phyloP scores from a whole-genome alignment of 1,140 invertebrate species.

The Caenorhabditis latens region DNA sequence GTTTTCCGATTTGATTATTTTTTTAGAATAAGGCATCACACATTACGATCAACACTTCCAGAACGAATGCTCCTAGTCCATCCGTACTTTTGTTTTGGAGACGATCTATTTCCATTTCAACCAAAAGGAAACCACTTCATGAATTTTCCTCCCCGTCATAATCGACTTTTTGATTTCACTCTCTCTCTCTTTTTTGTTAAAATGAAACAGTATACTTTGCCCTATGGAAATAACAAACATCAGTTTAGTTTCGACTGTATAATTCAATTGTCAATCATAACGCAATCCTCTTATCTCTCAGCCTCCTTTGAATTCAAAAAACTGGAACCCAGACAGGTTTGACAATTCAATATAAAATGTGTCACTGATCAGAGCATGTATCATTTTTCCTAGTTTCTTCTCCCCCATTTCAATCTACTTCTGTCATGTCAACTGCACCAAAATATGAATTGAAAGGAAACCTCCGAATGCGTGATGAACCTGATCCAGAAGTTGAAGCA shows the following conservation, averaged over 20 bases:
- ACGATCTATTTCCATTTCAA: no score
- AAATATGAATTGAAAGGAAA: constrained; percentile 36
- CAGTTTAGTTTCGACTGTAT: constrained; percentile 9
- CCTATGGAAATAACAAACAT: neutral
- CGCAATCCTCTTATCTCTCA: constrained; percentile 31
- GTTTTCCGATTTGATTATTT: no score
- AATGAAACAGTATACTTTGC: constrained; percentile 8
- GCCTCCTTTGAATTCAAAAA: neutral
- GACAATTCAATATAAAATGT: neutral
- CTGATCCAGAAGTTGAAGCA: constrained; percentile 27
- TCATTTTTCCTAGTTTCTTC: neutral
- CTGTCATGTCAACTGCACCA: neutral
- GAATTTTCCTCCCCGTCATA: neutral
- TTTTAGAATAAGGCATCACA: no score
- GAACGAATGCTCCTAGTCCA: no score
- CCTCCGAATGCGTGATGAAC: neutral
- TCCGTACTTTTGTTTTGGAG: no score
- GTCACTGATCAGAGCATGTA: neutral
- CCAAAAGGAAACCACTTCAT: neutral
- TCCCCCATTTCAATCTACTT: neutral
- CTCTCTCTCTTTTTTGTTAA: neutral
- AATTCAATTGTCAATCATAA: neutral
- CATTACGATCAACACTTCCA: no score
- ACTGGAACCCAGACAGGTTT: neutral
- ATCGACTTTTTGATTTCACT: neutral